Percentiles rank a stretch among this genome's conserved stretches.
phyloP scores from a whole-genome alignment of 2,113 vertebrate genomes.

The Mohoua ochrocephala region DNA sequence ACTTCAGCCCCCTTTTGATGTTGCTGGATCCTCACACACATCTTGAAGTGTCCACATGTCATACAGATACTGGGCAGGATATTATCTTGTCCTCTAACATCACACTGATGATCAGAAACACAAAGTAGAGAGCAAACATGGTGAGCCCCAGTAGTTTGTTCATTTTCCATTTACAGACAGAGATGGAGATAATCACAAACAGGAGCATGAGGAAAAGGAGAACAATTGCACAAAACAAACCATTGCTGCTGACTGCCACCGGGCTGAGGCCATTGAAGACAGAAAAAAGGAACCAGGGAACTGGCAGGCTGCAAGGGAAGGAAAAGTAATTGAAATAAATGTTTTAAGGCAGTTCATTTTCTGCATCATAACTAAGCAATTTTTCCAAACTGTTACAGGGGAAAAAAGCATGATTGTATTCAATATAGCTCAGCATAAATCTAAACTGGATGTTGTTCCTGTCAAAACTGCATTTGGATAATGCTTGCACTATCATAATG shows the following conservation, averaged over 20 bases:
- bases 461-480: background rate
- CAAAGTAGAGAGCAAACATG: constrained; percentile 93
- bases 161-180: constrained; percentile 91
- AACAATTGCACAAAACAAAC: constrained; percentile 94
- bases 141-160: constrained; percentile 89
- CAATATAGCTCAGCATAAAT: background rate
- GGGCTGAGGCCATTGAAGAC: constrained; percentile 75
- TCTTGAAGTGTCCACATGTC: background rate
- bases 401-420: background rate
- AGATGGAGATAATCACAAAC: constrained; percentile 92
- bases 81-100: constrained; percentile 93
- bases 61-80: constrained; percentile 83
- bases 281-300: constrained; percentile 90
- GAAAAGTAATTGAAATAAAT: background rate
- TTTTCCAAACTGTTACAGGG: background rate
- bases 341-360: background rate
- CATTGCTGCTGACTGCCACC: constrained; percentile 92
- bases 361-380: background rate
- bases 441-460: background rate
- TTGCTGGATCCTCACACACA: background rate
- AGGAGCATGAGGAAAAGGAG: constrained; percentile 97
- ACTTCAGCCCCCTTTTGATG: background rate
- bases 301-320: constrained; percentile 79
- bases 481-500: background rate
- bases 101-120: constrained; percentile 91